A percentile compares a stretch with the other conserved stretches of the same genome.
These are phyloP conservation scores for Pseudochromis fuscus DNA, from an alignment of 2,797 vertebrate species.

Conservation along the genomic window DNA sequence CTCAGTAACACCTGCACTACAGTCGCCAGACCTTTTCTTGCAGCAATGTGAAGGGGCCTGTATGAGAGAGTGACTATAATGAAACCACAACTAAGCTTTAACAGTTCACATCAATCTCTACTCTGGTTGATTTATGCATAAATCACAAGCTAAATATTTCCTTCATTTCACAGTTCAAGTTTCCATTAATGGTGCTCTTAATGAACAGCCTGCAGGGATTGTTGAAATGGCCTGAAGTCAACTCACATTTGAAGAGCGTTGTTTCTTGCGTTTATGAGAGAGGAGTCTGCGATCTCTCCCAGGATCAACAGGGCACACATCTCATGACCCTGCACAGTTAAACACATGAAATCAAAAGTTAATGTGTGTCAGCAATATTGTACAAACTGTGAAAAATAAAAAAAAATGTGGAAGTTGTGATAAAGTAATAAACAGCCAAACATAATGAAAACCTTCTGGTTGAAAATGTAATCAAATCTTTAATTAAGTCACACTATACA, in stretches of 20 bases:
- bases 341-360: conserved; percentile 16
- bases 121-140: no score
- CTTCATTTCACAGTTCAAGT: not conserved
- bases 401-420: not conserved
- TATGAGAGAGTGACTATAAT: conserved; percentile 3
- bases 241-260: conserved; percentile 96
- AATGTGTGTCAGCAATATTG: not conserved
- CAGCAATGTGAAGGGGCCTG: conserved; percentile 98
- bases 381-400: not conserved
- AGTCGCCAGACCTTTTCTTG: conserved; percentile 93
- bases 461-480: conserved; percentile 10
- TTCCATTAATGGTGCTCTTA: not conserved
- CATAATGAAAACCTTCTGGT: not conserved
- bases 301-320: conserved; percentile 98
- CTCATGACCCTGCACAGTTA: conserved; percentile 91
- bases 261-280: conserved; percentile 97
- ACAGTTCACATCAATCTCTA: not conserved
- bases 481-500: not conserved
- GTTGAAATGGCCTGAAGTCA: not conserved
- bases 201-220: not conserved
- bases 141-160: not conserved
- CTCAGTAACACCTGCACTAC: conserved; percentile 97
- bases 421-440: not conserved
- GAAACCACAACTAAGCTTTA: not conserved
- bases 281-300: conserved; percentile 92